phyloP scores from a whole-genome alignment of 2,797 vertebrate genomes.

The Apodemus agrarius region DNA sequence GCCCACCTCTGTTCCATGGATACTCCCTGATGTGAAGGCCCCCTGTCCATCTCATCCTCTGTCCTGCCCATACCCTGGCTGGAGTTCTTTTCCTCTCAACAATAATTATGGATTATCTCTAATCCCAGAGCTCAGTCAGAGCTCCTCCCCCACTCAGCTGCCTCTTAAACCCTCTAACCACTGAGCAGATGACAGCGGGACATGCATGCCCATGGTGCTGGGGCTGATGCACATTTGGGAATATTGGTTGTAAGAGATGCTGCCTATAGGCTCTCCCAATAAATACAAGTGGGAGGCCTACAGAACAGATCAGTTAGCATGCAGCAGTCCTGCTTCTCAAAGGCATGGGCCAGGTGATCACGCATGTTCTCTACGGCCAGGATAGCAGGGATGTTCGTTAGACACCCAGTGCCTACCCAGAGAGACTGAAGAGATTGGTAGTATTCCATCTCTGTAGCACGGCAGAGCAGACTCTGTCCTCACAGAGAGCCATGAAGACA shows the following conservation, averaged over 20 bases:
- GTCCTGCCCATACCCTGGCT: not conserved
- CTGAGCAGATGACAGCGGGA: not conserved
- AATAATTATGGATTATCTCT: not conserved
- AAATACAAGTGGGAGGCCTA: not conserved
- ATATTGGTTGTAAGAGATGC: rapidly evolving
- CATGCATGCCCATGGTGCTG: not conserved
- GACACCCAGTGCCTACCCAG: not conserved
- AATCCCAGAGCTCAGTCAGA: not conserved
- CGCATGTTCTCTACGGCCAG: not conserved
- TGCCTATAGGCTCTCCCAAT: not conserved
- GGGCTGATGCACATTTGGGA: not conserved
- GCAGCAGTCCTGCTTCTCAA: not conserved
- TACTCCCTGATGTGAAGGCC: not conserved
- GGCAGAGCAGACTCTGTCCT: not conserved
- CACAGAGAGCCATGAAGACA: not conserved
- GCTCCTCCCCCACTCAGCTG: not conserved
- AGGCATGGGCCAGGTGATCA: not conserved
- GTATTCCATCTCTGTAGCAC: not conserved
- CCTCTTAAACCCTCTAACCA: not conserved
- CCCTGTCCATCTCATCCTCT: not conserved
- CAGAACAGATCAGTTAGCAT: not conserved
- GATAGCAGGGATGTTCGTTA: not conserved
- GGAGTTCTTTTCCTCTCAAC: not conserved
- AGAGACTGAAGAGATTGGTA: no score
- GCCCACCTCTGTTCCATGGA: not conserved